Evolutionary conservation across 92 coral and sea anemone species (phyloP).

Genomic region (Diadumene lineata): DNA sequence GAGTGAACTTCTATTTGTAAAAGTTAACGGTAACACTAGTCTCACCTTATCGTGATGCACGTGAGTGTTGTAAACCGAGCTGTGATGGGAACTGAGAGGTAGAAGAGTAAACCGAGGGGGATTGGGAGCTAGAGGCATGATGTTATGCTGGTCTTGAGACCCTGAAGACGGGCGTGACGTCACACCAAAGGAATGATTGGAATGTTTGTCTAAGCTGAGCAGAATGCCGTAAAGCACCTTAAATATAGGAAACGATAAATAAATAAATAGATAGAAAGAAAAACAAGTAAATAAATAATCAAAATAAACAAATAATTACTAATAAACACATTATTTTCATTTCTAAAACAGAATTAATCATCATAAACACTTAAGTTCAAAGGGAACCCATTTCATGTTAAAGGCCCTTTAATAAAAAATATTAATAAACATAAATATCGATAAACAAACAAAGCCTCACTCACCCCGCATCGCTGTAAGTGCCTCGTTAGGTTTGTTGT

Average conservation of each 20-base stretch:
- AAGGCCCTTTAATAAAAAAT: neutral
- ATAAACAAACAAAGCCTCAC: conserved; percentile 6
- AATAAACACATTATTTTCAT: no score
- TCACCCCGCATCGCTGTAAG: conserved; percentile 95
- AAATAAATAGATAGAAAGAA: neutral
- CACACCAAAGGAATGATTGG: conserved; percentile 90
- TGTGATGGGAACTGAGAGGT: conserved; percentile 83
- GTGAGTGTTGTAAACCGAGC: conserved; percentile 11
- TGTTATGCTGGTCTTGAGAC: conserved; percentile 95
- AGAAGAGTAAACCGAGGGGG: conserved; percentile 95
- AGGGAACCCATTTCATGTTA: no score
- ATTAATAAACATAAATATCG: no score
- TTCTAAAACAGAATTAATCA: no score
- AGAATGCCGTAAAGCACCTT: conserved; percentile 92
- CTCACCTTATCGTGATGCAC: conserved; percentile 44
- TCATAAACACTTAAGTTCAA: no score
- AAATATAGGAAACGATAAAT: no score
- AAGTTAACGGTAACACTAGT: neutral
- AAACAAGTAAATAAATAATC: neutral
- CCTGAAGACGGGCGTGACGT: conserved; percentile 85
- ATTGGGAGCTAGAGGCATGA: conserved; percentile 92
- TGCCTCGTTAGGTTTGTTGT: conserved; percentile 78
- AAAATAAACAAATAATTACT: no score
- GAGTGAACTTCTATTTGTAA: no score
- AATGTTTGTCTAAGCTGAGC: conserved; percentile 86